Percentiles rank a stretch among this genome's conserved stretches.
phyloP scores from a whole-genome alignment of 2,113 vertebrate species.

The Aldabrachelys gigantea region DNA sequence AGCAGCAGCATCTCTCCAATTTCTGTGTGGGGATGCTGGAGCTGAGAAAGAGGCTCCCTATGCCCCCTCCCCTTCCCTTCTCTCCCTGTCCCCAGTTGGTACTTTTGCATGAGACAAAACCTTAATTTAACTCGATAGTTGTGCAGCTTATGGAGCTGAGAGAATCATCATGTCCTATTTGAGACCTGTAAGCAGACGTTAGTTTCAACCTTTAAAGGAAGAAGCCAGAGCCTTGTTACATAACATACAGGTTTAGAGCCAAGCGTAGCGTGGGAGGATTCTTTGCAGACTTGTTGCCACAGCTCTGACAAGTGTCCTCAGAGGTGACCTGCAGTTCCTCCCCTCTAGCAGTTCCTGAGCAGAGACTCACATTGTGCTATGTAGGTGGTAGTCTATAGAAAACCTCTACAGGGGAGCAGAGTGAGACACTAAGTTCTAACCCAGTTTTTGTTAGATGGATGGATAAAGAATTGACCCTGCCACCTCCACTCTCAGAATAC shows the following conservation, averaged over 20 bases:
- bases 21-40: not conserved
- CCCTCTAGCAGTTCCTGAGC: not conserved
- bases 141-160: not conserved
- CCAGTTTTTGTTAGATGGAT: fast-evolving
- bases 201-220: not conserved
- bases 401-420: not conserved
- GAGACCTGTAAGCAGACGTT: not conserved
- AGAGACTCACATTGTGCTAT: not conserved
- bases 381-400: not conserved
- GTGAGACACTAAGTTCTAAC: fast-evolving
- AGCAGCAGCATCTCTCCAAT: not conserved
- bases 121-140: not conserved
- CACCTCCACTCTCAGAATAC: not conserved
- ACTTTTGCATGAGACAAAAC: not conserved
- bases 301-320: not conserved
- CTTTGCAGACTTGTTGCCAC: not conserved
- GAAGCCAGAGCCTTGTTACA: not conserved
- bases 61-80: not conserved
- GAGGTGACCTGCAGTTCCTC: not conserved
- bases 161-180: not conserved
- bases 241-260: not conserved
- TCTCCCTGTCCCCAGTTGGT: fast-evolving
- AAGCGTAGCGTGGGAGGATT: not conserved
- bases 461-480: not conserved
- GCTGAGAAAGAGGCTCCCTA: not conserved